A percentile compares a stretch with the other conserved stretches of the same genome.
These are phyloP conservation scores for Enteromius mattozi DNA, from an alignment of 2,797 vertebrate genomes.

Conservation along the genomic window DNA sequence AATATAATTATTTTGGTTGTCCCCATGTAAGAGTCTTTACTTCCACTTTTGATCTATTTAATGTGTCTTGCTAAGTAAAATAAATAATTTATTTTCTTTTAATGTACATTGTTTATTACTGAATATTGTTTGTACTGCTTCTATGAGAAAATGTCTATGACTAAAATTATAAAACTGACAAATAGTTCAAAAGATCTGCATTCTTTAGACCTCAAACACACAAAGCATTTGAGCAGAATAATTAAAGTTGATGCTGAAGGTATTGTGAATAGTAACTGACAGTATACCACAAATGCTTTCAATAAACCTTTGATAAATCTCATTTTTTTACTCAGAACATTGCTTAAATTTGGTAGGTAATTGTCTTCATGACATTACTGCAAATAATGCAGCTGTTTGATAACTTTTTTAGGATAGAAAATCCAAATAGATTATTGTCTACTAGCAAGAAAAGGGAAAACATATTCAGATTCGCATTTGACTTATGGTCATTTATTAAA, in stretches of 20 bases:
- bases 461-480: not conserved
- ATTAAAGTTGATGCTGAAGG: not conserved
- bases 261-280: not conserved
- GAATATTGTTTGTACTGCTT: not conserved
- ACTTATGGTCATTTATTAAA: not conserved
- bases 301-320: not conserved
- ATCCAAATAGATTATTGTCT: not conserved
- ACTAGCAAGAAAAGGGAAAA: not conserved
- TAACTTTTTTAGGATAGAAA: not conserved
- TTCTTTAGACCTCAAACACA: not conserved
- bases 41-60: not conserved
- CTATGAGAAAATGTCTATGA: not conserved
- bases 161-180: not conserved
- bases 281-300: not conserved
- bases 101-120: not conserved
- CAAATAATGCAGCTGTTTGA: not conserved
- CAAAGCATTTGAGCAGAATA: not conserved
- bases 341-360: not conserved
- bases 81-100: not conserved
- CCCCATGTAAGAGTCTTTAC: not conserved
- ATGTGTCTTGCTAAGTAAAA: not conserved
- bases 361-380: not conserved
- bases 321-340: not conserved
- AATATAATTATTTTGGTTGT: not conserved
- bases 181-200: not conserved